Conservation (phyloP, 2,888 invertebrate species). For the Esperia sulphurella region DNA sequence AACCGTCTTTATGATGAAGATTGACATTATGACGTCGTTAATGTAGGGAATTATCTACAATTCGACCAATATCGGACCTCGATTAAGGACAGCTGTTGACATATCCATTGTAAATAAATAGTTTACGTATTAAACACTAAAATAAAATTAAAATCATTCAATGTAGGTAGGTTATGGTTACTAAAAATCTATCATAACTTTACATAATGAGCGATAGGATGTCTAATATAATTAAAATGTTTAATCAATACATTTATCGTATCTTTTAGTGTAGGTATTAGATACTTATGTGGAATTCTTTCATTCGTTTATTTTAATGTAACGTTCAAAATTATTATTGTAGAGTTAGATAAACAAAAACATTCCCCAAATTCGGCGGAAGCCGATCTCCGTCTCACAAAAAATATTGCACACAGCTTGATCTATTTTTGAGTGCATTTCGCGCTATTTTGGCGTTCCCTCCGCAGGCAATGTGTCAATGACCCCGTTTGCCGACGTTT, state of each 20-base stretch:
- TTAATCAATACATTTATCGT: no score
- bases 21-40: slow-evolving; percentile 39
- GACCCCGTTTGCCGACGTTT: slow-evolving; percentile 73
- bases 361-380: slow-evolving; percentile 45
- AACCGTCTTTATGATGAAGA: slow-evolving; percentile 53
- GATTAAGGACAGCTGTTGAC: slow-evolving; percentile 1
- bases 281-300: no score
- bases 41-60: slow-evolving; percentile 5
- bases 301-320: neutral
- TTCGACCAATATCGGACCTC: neutral
- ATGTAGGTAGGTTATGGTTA: no score
- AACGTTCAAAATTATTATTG: neutral
- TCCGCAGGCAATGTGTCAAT: slow-evolving; percentile 71
- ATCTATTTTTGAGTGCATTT: slow-evolving; percentile 79
- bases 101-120: neutral
- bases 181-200: no score
- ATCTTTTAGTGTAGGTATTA: no score
- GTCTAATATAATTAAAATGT: no score
- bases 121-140: neutral
- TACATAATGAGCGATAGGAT: no score
- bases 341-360: neutral
- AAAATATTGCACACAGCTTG: slow-evolving; percentile 77
- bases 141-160: neutral
- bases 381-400: slow-evolving; percentile 51
- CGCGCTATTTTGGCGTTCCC: slow-evolving; percentile 80